A percentile compares a stretch with the other conserved stretches of the same genome.
phyloP scores from a whole-genome alignment of 2,888 invertebrate species.

The Dolichomitus sp. region DNA sequence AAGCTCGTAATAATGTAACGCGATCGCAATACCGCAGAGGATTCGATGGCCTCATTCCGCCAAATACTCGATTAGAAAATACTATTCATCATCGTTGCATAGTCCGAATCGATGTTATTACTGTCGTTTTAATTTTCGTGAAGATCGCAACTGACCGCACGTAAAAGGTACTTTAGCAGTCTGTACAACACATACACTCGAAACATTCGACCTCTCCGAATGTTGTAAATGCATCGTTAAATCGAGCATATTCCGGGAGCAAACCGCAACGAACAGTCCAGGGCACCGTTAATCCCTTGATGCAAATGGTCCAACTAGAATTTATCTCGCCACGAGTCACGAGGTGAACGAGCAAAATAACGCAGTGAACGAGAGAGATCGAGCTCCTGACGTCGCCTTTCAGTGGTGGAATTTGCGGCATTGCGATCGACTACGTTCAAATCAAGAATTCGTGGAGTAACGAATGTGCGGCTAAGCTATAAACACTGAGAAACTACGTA shows the following conservation, averaged over 20 bases:
- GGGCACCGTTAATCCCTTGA: conserved; percentile 59
- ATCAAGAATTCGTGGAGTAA: not conserved
- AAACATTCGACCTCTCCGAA: not conserved
- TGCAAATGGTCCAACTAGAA: conserved; percentile 61
- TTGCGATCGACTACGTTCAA: conserved; percentile 24
- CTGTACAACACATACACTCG: not conserved
- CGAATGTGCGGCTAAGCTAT: not conserved
- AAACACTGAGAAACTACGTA: not conserved
- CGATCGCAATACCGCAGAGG: conserved; percentile 64
- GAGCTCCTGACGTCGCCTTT: conserved; percentile 44
- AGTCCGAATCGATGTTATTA: not conserved
- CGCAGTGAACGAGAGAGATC: conserved; percentile 32
- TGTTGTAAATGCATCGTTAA: conserved; percentile 55
- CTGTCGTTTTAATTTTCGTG: conserved; percentile 7
- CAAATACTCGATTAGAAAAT: conserved; percentile 66
- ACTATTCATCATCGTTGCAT: conserved; percentile 25
- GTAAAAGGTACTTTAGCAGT: conserved; percentile 4
- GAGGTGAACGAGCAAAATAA: conserved; percentile 44
- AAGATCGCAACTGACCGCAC: not conserved
- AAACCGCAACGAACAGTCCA: conserved; percentile 54
- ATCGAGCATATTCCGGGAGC: conserved; percentile 59
- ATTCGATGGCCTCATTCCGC: conserved; percentile 55
- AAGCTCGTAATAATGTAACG: conserved; percentile 66
- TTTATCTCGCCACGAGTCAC: conserved; percentile 54
- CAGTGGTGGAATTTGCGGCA: conserved; percentile 54